Percentiles rank a stretch among this genome's conserved stretches.
phyloP scores from a whole-genome alignment of 2,888 invertebrate genomes.

The Agonopterix heracliana region DNA sequence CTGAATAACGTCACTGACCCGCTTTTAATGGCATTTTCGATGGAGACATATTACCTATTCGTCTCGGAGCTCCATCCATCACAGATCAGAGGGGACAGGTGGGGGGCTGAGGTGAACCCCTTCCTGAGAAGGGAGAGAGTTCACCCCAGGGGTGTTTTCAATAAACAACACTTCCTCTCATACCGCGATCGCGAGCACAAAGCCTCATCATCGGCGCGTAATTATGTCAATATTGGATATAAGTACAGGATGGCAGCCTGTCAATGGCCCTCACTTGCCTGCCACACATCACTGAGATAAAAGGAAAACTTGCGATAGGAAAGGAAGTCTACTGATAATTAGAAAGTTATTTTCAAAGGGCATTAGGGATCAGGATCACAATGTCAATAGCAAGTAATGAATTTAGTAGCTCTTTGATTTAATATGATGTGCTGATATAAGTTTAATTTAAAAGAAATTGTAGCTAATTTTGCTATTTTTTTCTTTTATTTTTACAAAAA shows the following conservation, averaged over 20 bases:
- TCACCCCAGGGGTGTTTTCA: slow-evolving; percentile 27
- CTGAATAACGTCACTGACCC: not conserved
- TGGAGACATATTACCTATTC: slow-evolving; percentile 7
- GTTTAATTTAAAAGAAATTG: too few relatives aligned
- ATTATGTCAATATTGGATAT: slow-evolving; percentile 37
- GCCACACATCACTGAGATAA: too few relatives aligned
- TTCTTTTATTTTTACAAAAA: too few relatives aligned
- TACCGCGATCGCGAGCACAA: slow-evolving; percentile 7
- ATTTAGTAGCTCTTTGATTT: too few relatives aligned
- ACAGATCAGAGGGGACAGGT: slow-evolving; percentile 1
- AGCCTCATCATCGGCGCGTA: slow-evolving; percentile 28
- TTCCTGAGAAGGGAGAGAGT: not conserved
- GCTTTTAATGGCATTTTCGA: not conserved
- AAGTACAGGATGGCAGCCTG: slow-evolving; percentile 10
- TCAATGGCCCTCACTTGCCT: not conserved
- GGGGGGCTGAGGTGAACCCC: not conserved
- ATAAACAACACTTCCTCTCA: slow-evolving; percentile 30
- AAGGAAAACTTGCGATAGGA: too few relatives aligned
- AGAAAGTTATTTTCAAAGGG: too few relatives aligned
- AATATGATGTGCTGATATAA: too few relatives aligned
- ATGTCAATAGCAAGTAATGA: too few relatives aligned
- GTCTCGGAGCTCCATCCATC: slow-evolving; percentile 3
- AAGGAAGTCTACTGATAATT: too few relatives aligned
- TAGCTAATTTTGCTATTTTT: too few relatives aligned
- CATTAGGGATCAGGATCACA: too few relatives aligned